Evolutionary conservation across 2,113 vertebrate genomes (phyloP).

Genomic region (Phocoena phocoena): DNA sequence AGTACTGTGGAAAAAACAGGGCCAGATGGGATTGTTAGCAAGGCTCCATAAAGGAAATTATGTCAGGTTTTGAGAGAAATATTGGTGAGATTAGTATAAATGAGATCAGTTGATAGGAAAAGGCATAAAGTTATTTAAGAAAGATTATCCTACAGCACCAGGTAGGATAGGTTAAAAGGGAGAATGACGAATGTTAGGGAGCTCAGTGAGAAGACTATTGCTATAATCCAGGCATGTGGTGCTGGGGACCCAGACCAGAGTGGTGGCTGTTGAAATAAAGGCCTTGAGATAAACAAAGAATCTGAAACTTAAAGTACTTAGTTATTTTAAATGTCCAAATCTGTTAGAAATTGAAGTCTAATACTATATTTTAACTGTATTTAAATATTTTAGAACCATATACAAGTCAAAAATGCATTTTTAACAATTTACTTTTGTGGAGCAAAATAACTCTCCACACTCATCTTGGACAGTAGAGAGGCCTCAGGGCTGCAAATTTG

Average conservation of each 20-base stretch:
- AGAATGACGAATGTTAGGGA: neutral
- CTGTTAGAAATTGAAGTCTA: slow-evolving; percentile 38
- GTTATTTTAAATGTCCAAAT: slow-evolving; percentile 32
- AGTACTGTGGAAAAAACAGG: slow-evolving; percentile 13
- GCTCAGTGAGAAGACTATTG: neutral
- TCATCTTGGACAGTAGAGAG: neutral
- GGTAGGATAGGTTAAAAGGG: neutral
- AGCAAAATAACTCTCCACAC: neutral
- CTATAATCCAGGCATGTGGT: neutral
- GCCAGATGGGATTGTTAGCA: neutral
- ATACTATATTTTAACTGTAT: slow-evolving; percentile 25
- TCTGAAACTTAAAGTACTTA: neutral
- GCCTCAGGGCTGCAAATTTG: neutral
- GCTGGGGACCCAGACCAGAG: neutral
- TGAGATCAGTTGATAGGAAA: neutral
- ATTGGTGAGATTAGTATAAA: neutral
- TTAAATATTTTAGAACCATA: slow-evolving; percentile 23
- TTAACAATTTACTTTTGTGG: neutral
- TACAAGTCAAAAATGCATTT: slow-evolving; percentile 39
- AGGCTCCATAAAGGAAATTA: slow-evolving; percentile 38
- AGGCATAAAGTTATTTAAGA: neutral
- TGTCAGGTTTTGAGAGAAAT: slow-evolving; percentile 11
- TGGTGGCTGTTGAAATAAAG: slow-evolving; percentile 25
- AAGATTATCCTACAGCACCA: neutral
- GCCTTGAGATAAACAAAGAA: neutral